Conservation (phyloP, 2,888 invertebrate species). For the Ecdyonurus torrentis region DNA sequence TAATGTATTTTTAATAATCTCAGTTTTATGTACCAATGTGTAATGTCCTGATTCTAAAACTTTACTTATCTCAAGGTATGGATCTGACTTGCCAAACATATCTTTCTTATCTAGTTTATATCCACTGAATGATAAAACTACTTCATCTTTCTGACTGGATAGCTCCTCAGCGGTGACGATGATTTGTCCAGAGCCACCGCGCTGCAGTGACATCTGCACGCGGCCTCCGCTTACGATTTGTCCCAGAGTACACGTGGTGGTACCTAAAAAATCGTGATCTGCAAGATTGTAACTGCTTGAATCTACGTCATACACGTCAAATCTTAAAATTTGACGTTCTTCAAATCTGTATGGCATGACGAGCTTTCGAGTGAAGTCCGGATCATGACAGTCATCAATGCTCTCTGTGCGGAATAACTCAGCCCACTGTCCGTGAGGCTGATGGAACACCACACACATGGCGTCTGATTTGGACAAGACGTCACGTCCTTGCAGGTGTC, state of each 20-base stretch:
- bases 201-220: slow-evolving; percentile 17
- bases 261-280: slow-evolving; percentile 32
- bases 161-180: slow-evolving; percentile 24
- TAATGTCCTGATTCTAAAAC: slow-evolving; percentile 26
- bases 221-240: slow-evolving; percentile 16
- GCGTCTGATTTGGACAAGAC: slow-evolving; percentile 38
- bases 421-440: slow-evolving; percentile 25
- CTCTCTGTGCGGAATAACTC: slow-evolving; percentile 29
- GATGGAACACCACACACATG: slow-evolving; percentile 27
- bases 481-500: slow-evolving; percentile 29
- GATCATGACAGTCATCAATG: slow-evolving; percentile 28
- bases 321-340: slow-evolving; percentile 34
- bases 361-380: slow-evolving; percentile 35
- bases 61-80: slow-evolving; percentile 25
- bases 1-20: slow-evolving; percentile 29
- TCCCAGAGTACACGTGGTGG: slow-evolving; percentile 33
- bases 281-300: slow-evolving; percentile 19
- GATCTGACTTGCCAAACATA: slow-evolving; percentile 24
- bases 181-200: slow-evolving; percentile 15
- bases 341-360: slow-evolving; percentile 36
- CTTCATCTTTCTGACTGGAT: slow-evolving; percentile 22
- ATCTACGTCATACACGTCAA: slow-evolving; percentile 30
- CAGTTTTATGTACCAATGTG: slow-evolving; percentile 34
- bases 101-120: slow-evolving; percentile 23
- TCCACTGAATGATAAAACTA: slow-evolving; percentile 22